phyloP scores from a whole-genome alignment of 2,113 vertebrate species.

The Corynorhinus townsendii region DNA sequence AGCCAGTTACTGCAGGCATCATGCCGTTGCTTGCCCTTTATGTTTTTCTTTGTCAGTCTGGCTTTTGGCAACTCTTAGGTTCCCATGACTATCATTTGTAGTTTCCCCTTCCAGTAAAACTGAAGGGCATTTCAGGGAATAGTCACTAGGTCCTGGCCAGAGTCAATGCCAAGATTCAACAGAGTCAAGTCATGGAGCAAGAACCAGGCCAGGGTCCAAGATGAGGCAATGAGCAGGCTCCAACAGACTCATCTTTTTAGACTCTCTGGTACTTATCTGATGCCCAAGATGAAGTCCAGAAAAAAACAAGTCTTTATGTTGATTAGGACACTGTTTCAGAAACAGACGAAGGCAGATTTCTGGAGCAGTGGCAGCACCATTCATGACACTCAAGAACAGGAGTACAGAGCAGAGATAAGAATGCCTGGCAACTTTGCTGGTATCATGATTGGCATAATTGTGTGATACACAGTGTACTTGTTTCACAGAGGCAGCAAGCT shows the following conservation, averaged over 20 bases:
- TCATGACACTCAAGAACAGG: not conserved
- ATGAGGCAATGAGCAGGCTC: not conserved
- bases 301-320: not conserved
- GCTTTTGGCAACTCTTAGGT: constrained; percentile 32
- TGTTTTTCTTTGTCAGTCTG: not conserved
- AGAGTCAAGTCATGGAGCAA: constrained; percentile 8
- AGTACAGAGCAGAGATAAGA: not conserved
- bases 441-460: not conserved
- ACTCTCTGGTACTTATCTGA: not conserved
- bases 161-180: constrained; percentile 43
- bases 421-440: not conserved
- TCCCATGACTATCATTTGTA: constrained; percentile 29
- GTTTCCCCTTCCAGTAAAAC: constrained; percentile 38
- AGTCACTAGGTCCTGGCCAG: not conserved
- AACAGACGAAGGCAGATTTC: not conserved
- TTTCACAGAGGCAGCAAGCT: not conserved
- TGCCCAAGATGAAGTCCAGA: not conserved
- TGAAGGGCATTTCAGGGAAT: constrained; percentile 52
- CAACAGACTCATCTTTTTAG: not conserved
- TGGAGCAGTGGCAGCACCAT: not conserved
- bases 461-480: not conserved
- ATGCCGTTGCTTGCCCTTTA: constrained; percentile 36
- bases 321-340: not conserved
- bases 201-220: not conserved
- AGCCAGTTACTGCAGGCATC: not conserved